Base-by-base conservation (phyloP, 2,113 vertebrate species). In the Proteles cristata region DNA sequence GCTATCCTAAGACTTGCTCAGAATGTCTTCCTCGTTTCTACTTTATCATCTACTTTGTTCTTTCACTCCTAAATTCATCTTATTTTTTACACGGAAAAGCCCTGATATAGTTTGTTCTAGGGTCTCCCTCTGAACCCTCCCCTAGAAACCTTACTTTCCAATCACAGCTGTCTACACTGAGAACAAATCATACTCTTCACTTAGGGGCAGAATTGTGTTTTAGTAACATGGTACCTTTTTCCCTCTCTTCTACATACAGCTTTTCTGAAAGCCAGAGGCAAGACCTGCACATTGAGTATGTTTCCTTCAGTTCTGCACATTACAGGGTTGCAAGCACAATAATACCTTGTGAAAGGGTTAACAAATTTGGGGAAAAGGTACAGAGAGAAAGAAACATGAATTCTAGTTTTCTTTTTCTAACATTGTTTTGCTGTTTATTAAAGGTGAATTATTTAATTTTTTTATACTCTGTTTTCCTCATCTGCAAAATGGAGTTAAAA, bases 401-500 rank as follows among this genome's bases (percentile, higher is more conserved):
- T 50, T 90, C 61, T 66, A 74, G 14, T 25, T 69, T 74, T 23
- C 31, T n/a, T 85, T 74, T 53, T 81, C 31, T 63, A 50, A 39
- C 31, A 31, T 5, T 71, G 43, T 15, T 96, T 91, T 66, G 1
- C 23, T 39, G 17, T 23, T 80, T 83, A 74, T 6, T n/a, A 85
- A 43, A 35, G 28, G 26, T 2, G 92, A 93, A 68, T 35, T 45
- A 90, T 85, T 94, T n/a, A 1, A 80, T 16, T 65, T 97, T 91
- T 69, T 50, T 43, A 68, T 31, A 11, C 15, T 10, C 50, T 16
- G 31, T 26, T 82, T 89, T 87, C 11, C 12, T 87, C 12, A 81
- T 26, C 12, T 82, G 45, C 35, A 84, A 93, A 88, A 92, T 79
- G 39, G 23, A 93, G 43, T 88, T 35, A 80, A 77, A 91, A 89